A percentile compares a stretch with the other conserved stretches of the same genome.
These are phyloP conservation scores for Mystacornis crossleyi DNA, from an alignment of 2,113 vertebrate species.

Conservation along the genomic window DNA sequence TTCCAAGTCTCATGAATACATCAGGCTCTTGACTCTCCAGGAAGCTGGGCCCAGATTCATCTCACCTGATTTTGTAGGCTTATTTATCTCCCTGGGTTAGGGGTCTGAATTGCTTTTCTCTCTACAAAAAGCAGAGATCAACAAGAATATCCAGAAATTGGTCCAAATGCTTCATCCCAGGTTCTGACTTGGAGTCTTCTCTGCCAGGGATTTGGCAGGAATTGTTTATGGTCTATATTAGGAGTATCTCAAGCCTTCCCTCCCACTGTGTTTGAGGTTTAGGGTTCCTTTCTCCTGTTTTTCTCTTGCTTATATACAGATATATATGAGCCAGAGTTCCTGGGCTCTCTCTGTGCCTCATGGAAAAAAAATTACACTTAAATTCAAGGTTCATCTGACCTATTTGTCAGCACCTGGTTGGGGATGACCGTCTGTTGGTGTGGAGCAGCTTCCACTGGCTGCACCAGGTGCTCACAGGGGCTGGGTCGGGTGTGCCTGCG, in stretches of 20 bases:
- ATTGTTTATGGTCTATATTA: not conserved
- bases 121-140: not conserved
- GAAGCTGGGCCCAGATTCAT: not conserved
- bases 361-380: rapidly evolving
- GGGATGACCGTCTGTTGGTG: not conserved
- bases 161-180: not conserved
- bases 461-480: not conserved
- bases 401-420: not conserved
- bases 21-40: not conserved
- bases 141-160: not conserved
- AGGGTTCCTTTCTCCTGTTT: not conserved
- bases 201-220: not conserved
- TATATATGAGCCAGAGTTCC: not conserved
- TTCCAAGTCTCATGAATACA: not conserved
- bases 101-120: not conserved
- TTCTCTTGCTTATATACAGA: not conserved
- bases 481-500: not conserved
- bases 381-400: not conserved
- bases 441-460: not conserved
- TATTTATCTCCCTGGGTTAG: not conserved
- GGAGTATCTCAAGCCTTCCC: not conserved
- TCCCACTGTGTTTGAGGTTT: not conserved
- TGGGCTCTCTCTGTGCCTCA: not conserved
- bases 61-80: not conserved
- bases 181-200: not conserved